Base-by-base conservation (phyloP, 2,113 vertebrate genomes). In the Melanerpes aurifrons region DNA sequence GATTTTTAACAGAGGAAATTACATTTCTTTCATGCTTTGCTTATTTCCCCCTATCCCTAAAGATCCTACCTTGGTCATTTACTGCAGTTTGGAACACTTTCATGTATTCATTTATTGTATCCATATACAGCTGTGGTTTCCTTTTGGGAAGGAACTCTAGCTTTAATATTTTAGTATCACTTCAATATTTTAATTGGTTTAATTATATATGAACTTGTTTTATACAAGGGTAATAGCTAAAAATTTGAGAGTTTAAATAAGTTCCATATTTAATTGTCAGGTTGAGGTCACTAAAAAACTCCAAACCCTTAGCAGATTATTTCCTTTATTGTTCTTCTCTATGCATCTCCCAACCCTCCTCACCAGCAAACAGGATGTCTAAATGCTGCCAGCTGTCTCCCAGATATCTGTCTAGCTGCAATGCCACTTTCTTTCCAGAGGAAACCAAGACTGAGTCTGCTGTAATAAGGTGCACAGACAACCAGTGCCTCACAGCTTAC, bases 181-280 rank as follows among this genome's bases (percentile, higher is more conserved):
- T 63, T 95, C 87, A 93, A 82, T 93, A 94, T 96, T 96, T 96
- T 96, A 95, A 95, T 94, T 96, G 71, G 40, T 76, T 92, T 81
- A 93, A 94, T 95, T 96, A 93, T 81, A 86, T 17, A 95, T 79
- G 32, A 82, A 92, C 62, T 87, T 63, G 78, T 78, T 94, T 93
- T 78, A 94, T 94, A 67, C 5, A 2, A 74, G 21, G 32, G 18
- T 29, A 85, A 70, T 90, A 82, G 62, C 86, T 93, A 85, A 94
- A 94, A 95, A 64, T 57, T 37, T 56, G 61, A 82, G 29, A 81
- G 75, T 77, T 95, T 96, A 89, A 87, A 10, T 72, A 79, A 84
- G 47, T n/a, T 89, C 83, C 90, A 48, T 85, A 93, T 93, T 94
- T 76, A 94, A 90, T 71, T 78, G 59, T 80, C 37, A 81, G 58